Percentiles rank a stretch among this genome's conserved stretches.
These are phyloP conservation scores for Neodiprion virginianus DNA, from an alignment of 1,140 invertebrate genomes.

Conservation along the genomic window DNA sequence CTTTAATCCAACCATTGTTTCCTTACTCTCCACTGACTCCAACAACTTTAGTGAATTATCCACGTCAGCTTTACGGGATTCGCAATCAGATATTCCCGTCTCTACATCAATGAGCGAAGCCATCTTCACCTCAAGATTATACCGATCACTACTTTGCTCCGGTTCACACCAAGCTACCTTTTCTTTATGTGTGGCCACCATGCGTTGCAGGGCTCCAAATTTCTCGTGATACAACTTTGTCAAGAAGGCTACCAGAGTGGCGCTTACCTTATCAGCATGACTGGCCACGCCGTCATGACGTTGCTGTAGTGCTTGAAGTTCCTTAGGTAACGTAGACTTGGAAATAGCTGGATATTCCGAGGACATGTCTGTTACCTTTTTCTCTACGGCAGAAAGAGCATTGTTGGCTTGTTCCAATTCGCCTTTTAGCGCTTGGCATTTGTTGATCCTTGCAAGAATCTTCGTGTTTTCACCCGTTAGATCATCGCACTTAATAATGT, in stretches of 20 bases:
- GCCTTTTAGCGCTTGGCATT: constrained; percentile 73
- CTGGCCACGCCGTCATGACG: constrained; percentile 75
- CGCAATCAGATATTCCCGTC: constrained; percentile 74
- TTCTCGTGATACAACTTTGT: constrained; percentile 90
- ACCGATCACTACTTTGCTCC: constrained; percentile 86
- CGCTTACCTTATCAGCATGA: constrained; percentile 82
- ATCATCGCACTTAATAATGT: constrained; percentile 90
- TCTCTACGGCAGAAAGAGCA: constrained; percentile 66
- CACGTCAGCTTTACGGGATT: constrained; percentile 69
- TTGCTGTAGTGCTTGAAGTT: constrained; percentile 79
- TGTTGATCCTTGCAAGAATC: constrained; percentile 79
- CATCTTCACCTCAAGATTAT: constrained; percentile 92
- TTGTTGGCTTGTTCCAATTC: constrained; percentile 69
- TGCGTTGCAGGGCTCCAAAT: constrained; percentile 79
- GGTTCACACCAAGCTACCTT: constrained; percentile 93
- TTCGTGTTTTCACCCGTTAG: constrained; percentile 86
- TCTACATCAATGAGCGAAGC: constrained; percentile 81
- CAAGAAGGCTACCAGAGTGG: constrained; percentile 80
- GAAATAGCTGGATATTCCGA: constrained; percentile 80
- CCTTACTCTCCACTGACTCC: constrained; percentile 71
- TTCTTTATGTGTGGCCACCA: constrained; percentile 80
- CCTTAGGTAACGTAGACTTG: constrained; percentile 79
- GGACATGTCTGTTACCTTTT: constrained; percentile 64
- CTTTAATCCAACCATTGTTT: constrained; percentile 69
- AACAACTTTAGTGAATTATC: constrained; percentile 73